These are phyloP conservation scores for Globia sparganii DNA, from an alignment of 2,888 invertebrate genomes.

Conservation along the genomic window DNA sequence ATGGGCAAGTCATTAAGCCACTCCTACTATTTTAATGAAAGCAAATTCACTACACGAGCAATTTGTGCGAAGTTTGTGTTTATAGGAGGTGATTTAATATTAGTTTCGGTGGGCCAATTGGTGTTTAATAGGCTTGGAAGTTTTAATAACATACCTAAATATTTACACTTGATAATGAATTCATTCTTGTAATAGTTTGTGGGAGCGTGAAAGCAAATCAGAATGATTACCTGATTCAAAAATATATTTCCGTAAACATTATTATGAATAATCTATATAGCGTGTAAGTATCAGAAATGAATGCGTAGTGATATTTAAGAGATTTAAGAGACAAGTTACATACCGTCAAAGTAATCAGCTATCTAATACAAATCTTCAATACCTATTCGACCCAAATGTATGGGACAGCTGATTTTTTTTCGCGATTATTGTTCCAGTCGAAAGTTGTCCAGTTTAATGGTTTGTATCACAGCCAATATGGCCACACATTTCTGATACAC, in stretches of 20 bases:
- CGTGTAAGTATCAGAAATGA: neutral
- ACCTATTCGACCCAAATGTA: neutral
- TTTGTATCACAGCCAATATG: neutral
- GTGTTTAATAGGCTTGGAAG: slow-evolving; percentile 22
- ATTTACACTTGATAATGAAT: slow-evolving; percentile 1
- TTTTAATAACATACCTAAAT: neutral
- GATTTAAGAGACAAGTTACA: neutral
- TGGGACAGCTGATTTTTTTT: neutral
- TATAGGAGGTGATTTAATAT: slow-evolving; percentile 61
- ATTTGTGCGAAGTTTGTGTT: slow-evolving; percentile 60
- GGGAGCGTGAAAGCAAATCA: neutral
- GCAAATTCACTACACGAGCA: slow-evolving; percentile 73
- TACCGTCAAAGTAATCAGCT: neutral
- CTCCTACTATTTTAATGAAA: slow-evolving; percentile 77
- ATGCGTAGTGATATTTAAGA: neutral
- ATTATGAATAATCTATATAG: neutral
- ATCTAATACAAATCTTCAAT: neutral
- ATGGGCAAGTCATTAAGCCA: slow-evolving; percentile 76
- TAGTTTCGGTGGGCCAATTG: slow-evolving; percentile 44
- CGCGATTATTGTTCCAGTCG: neutral
- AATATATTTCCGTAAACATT: neutral
- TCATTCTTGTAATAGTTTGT: neutral
- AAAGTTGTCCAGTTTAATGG: neutral
- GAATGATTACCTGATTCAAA: neutral
- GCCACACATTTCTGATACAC: neutral